phyloP scores from a whole-genome alignment of 2,113 vertebrate species.

The Phyllopteryx taeniolatus region DNA sequence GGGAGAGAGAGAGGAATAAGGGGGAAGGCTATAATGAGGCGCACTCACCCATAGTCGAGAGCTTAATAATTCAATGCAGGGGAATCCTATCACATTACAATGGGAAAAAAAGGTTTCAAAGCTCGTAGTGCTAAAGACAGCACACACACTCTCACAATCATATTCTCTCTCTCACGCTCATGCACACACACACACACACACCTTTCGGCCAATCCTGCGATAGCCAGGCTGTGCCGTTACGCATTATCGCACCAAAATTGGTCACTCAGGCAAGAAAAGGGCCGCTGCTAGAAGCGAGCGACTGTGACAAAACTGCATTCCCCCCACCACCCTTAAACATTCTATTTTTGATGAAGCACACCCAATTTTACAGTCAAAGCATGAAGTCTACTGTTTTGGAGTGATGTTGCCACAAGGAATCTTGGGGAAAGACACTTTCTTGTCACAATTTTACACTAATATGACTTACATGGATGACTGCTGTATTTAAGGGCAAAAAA shows the following conservation, averaged over 20 bases:
- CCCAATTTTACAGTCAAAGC: not conserved
- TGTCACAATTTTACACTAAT: not conserved
- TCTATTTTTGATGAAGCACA: constrained; percentile 2
- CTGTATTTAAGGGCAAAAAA: not conserved
- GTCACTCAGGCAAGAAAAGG: constrained; percentile 1
- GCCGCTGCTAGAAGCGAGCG: not conserved
- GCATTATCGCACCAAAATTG: constrained; percentile 9
- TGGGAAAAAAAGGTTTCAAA: constrained; percentile 63
- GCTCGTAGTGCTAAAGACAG: constrained; percentile 62
- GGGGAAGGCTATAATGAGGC: constrained; percentile 66
- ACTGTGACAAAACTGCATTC: constrained; percentile 1
- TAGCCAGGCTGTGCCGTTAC: constrained; percentile 2
- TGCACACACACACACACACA: not conserved
- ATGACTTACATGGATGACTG: not conserved
- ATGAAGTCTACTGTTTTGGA: not conserved
- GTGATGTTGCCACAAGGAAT: not conserved
- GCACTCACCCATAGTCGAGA: constrained; percentile 71
- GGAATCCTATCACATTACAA: constrained; percentile 73
- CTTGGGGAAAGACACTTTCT: not conserved
- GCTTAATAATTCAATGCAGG: constrained; percentile 77
- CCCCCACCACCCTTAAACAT: not conserved
- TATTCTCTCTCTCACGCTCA: not conserved
- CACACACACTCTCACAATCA: constrained; percentile 12
- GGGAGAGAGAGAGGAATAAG: constrained; percentile 23
- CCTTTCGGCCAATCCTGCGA: not conserved